These are phyloP conservation scores for Papilio dardanus DNA, from an alignment of 1,140 invertebrate species.

Conservation along the genomic window DNA sequence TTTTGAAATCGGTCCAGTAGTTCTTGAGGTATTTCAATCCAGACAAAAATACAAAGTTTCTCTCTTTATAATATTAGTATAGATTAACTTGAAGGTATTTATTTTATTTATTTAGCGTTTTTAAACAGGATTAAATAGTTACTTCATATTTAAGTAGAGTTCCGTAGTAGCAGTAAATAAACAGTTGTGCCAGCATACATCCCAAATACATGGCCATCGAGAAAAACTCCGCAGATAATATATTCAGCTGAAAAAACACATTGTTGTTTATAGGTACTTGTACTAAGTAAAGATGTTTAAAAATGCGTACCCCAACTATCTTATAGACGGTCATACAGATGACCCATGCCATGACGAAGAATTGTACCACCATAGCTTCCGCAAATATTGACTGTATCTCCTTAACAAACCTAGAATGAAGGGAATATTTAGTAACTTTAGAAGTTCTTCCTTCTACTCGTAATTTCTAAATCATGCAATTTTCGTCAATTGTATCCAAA, in stretches of 20 bases:
- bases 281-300: neutral
- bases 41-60: no score
- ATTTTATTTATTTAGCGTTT: no score
- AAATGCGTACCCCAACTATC: constrained; percentile 60
- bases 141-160: constrained; percentile 63
- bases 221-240: constrained; percentile 59
- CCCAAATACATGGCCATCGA: constrained; percentile 59
- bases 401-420: constrained; percentile 52
- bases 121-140: constrained; percentile 34
- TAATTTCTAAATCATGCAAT: no score
- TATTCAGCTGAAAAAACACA: constrained; percentile 54
- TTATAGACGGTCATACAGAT: constrained; percentile 72
- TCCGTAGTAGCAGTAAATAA: constrained; percentile 69
- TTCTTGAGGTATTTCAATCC: no score
- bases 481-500: no score
- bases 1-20: no score
- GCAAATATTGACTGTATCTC: constrained; percentile 65
- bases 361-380: constrained; percentile 60
- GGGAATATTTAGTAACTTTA: neutral
- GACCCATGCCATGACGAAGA: constrained; percentile 63
- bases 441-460: no score
- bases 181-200: constrained; percentile 65
- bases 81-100: no score
- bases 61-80: no score
- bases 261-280: constrained; percentile 3